Evolutionary conservation across 23 tunicate species (phyloP), one percentile per base, ranked within the genome.

Genomic region (Clavelina lepadiformis): DNA sequence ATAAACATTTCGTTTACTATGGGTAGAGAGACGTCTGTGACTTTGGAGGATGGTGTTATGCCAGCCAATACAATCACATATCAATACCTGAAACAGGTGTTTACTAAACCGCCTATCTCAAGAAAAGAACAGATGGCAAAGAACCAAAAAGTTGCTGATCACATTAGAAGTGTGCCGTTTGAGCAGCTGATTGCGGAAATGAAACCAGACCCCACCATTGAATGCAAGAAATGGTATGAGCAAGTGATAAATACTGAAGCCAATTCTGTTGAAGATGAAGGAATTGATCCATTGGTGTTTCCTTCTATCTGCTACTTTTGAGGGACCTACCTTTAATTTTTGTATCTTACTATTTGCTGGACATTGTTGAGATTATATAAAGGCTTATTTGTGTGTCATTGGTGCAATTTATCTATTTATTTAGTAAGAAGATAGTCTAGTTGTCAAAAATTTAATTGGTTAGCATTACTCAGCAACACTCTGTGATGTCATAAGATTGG

Each of bases 111-210:
- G 2, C 74, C 82, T 0, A 63, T 71, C 19, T 23, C 63, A 35
- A 56, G 61, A 46, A 56, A 46, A 52, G 86, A 80, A 33, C 56
- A 69, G 26, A 6, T 62, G 26, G 78, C 29, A 27, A 68, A 38
- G 21, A 77, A 77, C 0, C 33, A 45, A 31, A 75, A 81, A 35
- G 71, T 63, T 2, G 83, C 83, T 1, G 75, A 89, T 5, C 97
- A 75, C 41, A 49, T 81, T 46, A 69, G 34, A 58, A 63, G 72
- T 22, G 80, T 66, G n/a, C 76, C 89, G 3, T 89, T 89, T 65
- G 97, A 89, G 56, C 88, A 89, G 75, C 35, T 89, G 55, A 50
- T 80, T 22, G 71, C 97, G 28, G 97, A 89, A 75, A 71, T 81
- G 86, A 77, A 74, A 50, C 78, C 86, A 0, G 67, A 80, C 38